Conservation (phyloP, 2,113 vertebrate species). For the Xiphophorus hellerii region DNA sequence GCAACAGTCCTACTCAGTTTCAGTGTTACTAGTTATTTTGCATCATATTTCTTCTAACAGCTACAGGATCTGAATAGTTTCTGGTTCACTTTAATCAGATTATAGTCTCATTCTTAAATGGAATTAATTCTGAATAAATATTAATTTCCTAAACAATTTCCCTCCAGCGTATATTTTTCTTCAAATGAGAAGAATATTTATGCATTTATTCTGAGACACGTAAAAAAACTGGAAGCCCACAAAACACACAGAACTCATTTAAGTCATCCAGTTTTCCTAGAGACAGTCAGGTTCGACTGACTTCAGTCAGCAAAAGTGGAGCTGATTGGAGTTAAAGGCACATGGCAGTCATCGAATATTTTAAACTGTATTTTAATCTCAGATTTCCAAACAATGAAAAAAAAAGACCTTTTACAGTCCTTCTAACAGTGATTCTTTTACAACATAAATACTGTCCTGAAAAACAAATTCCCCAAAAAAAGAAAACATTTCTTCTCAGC, state of each 20-base stretch:
- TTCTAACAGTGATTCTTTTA: constrained; percentile 92
- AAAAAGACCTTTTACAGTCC: constrained; percentile 70
- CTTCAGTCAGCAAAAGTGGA: constrained; percentile 54
- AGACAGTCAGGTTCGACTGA: background rate
- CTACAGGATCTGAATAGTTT: too few relatives aligned
- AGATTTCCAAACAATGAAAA: constrained; percentile 54
- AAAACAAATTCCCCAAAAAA: constrained; percentile 70
- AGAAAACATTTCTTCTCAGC: constrained; percentile 77
- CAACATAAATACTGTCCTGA: constrained; percentile 97
- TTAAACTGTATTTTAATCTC: constrained; percentile 82
- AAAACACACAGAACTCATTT: constrained; percentile 18
- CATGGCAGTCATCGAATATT: constrained; percentile 90
- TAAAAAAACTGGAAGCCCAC: constrained; percentile 6
- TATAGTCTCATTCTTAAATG: too few relatives aligned
- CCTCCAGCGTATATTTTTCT: background rate
- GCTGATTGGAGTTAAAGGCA: constrained; percentile 89
- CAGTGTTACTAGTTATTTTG: too few relatives aligned
- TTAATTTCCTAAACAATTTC: background rate
- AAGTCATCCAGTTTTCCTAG: background rate
- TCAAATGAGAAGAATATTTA: background rate
- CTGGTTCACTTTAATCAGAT: too few relatives aligned
- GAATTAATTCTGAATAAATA: too few relatives aligned
- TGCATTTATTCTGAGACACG: background rate
- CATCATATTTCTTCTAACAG: too few relatives aligned
- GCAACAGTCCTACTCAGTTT: too few relatives aligned